These are phyloP conservation scores for Dynastes grantii DNA, from an alignment of 2,888 invertebrate genomes.

Conservation along the genomic window DNA sequence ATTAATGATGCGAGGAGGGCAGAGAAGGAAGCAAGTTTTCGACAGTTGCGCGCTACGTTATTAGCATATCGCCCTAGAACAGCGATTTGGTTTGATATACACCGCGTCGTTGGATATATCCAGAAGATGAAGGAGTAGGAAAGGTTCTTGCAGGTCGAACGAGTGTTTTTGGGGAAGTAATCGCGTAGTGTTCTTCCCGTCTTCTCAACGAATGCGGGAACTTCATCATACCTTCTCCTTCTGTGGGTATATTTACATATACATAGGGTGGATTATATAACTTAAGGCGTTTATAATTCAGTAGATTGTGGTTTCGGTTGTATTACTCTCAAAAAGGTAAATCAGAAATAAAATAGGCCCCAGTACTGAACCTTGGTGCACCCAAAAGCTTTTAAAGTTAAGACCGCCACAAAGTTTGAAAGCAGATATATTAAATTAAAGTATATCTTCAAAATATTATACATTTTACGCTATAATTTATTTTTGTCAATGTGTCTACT, in stretches of 20 bases:
- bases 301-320: too few relatives aligned
- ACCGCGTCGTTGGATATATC: background rate
- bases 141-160: background rate
- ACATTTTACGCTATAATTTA: too few relatives aligned
- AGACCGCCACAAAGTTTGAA: too few relatives aligned
- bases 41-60: constrained; percentile 41
- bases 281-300: too few relatives aligned
- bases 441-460: too few relatives aligned
- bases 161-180: constrained; percentile 1
- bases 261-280: too few relatives aligned
- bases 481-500: too few relatives aligned
- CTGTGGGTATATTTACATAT: background rate
- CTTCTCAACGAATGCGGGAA: background rate
- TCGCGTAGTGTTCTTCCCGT: background rate
- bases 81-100: constrained; percentile 53
- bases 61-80: constrained; percentile 56
- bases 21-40: constrained; percentile 21
- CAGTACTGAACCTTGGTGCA: too few relatives aligned
- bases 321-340: too few relatives aligned
- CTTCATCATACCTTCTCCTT: background rate
- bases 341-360: too few relatives aligned
- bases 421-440: too few relatives aligned
- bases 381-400: too few relatives aligned
- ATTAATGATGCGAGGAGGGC: constrained; percentile 49
- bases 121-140: background rate